Percentiles rank a stretch among this genome's conserved stretches.
Conservation (phyloP, 2,113 vertebrate species). For the Chionomys nivalis region DNA sequence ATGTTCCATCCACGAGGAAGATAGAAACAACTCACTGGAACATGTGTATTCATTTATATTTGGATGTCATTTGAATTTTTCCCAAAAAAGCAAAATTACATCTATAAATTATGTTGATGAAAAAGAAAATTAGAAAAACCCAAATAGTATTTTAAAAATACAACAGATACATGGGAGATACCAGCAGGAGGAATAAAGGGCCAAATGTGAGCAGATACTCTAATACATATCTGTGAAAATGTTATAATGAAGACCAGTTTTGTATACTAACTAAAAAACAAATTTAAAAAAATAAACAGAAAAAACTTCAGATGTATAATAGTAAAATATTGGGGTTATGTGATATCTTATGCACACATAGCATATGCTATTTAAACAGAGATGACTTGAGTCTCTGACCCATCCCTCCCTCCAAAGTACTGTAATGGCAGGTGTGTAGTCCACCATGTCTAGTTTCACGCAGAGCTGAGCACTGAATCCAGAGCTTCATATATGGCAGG, state of each 20-base stretch:
- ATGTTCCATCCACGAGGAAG: slow-evolving; percentile 84
- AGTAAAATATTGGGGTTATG: background rate
- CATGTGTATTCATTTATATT: slow-evolving; percentile 91
- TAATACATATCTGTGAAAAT: background rate
- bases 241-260: background rate
- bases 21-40: slow-evolving; percentile 83
- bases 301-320: background rate
- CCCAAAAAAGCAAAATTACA: slow-evolving; percentile 86
- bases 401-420: background rate
- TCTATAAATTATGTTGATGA: slow-evolving; percentile 86
- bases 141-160: background rate
- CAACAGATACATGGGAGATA: background rate
- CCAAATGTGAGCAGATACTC: background rate
- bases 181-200: background rate
- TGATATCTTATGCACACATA: background rate
- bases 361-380: background rate
- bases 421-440: background rate
- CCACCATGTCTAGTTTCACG: background rate
- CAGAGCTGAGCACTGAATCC: background rate
- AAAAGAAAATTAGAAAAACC: background rate
- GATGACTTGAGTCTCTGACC: background rate
- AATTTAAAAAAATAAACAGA: background rate
- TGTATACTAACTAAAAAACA: background rate
- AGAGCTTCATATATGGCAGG: background rate
- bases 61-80: slow-evolving; percentile 90